Conservation (phyloP, 2,797 vertebrate species). For the Otolemur crassicaudatus region DNA sequence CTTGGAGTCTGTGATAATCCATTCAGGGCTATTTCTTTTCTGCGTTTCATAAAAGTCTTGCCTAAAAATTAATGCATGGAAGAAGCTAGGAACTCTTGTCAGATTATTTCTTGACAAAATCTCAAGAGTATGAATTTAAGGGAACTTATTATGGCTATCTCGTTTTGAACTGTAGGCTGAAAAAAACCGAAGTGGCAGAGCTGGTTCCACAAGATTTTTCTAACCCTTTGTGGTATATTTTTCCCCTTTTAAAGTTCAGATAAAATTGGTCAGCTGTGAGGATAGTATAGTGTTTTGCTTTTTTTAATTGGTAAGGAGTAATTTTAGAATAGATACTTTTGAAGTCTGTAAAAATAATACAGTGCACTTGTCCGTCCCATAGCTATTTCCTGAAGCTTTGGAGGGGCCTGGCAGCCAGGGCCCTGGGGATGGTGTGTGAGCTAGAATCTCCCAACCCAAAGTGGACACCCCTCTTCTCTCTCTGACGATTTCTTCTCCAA, state of each 20-base stretch:
- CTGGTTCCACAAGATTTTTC: constrained; percentile 65
- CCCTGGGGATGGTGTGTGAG: background rate
- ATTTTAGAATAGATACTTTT: constrained; percentile 56
- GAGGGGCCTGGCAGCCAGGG: background rate
- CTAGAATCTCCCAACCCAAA: background rate
- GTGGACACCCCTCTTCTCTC: background rate
- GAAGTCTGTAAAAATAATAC: constrained; percentile 28
- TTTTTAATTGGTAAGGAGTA: background rate
- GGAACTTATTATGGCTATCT: background rate
- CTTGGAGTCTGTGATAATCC: background rate
- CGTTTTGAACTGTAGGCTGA: background rate
- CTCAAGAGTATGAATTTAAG: background rate
- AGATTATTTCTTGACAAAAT: background rate
- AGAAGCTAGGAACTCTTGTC: background rate
- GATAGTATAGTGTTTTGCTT: background rate
- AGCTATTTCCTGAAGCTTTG: background rate
- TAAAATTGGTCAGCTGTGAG: background rate
- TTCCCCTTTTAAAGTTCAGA: background rate
- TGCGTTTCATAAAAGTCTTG: background rate
- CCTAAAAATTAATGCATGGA: background rate
- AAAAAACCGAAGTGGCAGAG: constrained; percentile 38
- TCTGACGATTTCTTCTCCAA: background rate
- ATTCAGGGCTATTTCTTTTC: background rate
- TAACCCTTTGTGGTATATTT: background rate
- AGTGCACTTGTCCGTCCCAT: background rate